These are phyloP conservation scores for Coptodon rendalli DNA, from an alignment of 2,113 vertebrate genomes.

Conservation along the genomic window DNA sequence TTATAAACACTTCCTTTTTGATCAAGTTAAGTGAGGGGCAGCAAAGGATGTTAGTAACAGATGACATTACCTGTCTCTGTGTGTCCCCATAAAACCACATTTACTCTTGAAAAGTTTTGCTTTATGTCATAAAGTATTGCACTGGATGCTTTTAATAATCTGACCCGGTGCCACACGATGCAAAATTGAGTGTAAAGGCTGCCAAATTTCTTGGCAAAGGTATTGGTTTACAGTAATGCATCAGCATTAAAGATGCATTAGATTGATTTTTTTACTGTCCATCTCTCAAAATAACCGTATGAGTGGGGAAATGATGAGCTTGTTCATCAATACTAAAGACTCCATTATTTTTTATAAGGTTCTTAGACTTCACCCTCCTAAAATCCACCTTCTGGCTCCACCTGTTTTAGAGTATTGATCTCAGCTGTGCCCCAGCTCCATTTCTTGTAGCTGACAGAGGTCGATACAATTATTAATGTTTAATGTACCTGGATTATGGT, in stretches of 20 bases:
- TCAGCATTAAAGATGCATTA: slow-evolving; percentile 32
- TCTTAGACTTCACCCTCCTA: neutral
- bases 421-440: neutral
- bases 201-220: neutral
- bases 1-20: neutral
- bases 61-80: neutral
- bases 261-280: slow-evolving; percentile 32
- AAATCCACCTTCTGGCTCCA: neutral
- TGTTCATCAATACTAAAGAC: slow-evolving; percentile 41
- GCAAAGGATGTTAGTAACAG: neutral
- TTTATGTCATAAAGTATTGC: neutral
- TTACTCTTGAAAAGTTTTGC: neutral
- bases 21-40: neutral
- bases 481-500: neutral
- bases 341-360: slow-evolving; percentile 11
- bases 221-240: neutral
- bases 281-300: neutral
- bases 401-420: slow-evolving; percentile 5
- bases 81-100: neutral
- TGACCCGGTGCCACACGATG: neutral
- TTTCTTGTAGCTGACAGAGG: neutral
- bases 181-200: neutral
- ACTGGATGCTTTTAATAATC: neutral
- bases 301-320: slow-evolving; percentile 8
- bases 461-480: neutral